Evolutionary conservation across 2,113 vertebrate species (phyloP), one percentile per base, ranked within the genome.

Genomic region (Fregetta grallaria): DNA sequence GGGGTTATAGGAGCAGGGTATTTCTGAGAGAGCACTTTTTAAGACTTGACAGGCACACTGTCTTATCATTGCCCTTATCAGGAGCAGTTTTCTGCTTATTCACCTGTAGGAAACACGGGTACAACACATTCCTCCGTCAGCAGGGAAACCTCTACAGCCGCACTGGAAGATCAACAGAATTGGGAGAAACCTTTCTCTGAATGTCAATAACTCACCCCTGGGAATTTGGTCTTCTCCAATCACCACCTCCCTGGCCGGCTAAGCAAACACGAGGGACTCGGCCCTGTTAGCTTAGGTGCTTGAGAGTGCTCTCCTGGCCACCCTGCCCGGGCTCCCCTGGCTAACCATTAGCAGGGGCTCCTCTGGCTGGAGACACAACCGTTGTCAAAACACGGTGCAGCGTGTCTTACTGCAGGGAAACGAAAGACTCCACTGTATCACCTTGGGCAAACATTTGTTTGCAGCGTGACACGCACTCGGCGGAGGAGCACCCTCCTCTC

Each of bases 121-220:
- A 78, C 66, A 74, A 90, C 89, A 47, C 93, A 89, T 96, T 92
- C 93, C 95, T 94, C 86, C 90, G 93, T 95, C 91, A 67, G 65
- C 80, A 93, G 75, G 93, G 86, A 89, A 85, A 86, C 79, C 68
- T 90, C 70, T 38, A 5, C n/a, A 71, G 86, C 84, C 19, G 1
- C 22, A 2, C 45, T 75, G 61, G 75, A 66, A 88, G 85, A 91
- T 90, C 96, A 96, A 96, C 89, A 93, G 61, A 27, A 27, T 2
- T 32, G 82, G 61, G 90, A 95, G 85, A 71, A 97, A 83, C 53
- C 81, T 95, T 94, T 88, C 92, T 55, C 6, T 38, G 19, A 18
- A 62, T 47, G 92, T 95, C 97, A 96, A 47, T 91, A 96, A 61
- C 18, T 47, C 92, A 55, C 19, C 45, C 90, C 87, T 75, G 96